Evolutionary conservation across 2,113 vertebrate species (phyloP).

Genomic region (Candoia aspera): DNA sequence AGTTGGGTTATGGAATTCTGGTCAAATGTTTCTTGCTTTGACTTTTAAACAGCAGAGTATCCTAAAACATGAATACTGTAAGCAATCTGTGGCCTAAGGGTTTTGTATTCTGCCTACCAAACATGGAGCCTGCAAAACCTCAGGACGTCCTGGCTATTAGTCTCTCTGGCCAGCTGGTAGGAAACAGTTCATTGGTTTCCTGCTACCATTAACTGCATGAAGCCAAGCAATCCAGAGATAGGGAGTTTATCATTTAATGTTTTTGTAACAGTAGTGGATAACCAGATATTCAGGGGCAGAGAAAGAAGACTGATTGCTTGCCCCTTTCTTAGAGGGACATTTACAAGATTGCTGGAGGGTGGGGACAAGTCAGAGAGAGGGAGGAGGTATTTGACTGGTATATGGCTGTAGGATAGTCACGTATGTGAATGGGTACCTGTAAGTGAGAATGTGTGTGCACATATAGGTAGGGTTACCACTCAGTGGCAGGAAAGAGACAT

Average conservation of each 20-base stretch:
- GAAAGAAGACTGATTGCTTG: not conserved
- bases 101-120: not conserved
- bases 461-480: not conserved
- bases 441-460: not conserved
- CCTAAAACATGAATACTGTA: not conserved
- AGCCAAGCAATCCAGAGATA: not conserved
- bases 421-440: not conserved
- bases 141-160: not conserved
- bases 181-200: not conserved
- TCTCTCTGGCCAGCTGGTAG: not conserved
- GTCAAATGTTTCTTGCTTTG: rapidly evolving
- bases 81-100: not conserved
- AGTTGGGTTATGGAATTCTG: rapidly evolving
- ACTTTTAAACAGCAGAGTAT: not conserved
- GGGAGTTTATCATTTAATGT: not conserved
- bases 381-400: not conserved
- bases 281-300: not conserved
- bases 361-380: not conserved
- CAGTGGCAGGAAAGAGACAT: not conserved
- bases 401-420: not conserved
- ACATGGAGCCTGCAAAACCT: not conserved
- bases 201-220: not conserved
- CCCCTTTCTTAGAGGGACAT: not conserved
- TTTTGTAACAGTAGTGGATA: not conserved
- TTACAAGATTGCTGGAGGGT: not conserved